A percentile compares a stretch with the other conserved stretches of the same genome.
Evolutionary conservation across 2,888 invertebrate genomes (phyloP).

Genomic region (Teleiodes luculella): DNA sequence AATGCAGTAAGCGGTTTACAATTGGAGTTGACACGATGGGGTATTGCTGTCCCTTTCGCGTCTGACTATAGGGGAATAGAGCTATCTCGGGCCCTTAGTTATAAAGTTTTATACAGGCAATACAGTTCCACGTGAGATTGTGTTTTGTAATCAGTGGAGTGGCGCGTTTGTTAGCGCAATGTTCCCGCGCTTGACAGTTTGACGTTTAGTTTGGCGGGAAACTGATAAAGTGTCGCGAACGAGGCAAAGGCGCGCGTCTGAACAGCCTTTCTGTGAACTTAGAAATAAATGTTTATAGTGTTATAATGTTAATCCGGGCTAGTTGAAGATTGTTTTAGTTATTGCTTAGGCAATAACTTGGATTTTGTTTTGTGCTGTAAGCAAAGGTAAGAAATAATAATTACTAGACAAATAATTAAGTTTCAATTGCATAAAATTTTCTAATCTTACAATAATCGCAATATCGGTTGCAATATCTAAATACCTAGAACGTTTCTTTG

Average conservation of each 20-base stretch:
- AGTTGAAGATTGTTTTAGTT: conserved; percentile 68
- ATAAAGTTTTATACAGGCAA: conserved; percentile 58
- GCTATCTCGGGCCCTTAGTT: conserved; percentile 65
- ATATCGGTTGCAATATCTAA: no score
- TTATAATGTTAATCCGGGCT: conserved; percentile 45
- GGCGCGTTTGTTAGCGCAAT: conserved; percentile 69
- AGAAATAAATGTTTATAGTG: conserved; percentile 45
- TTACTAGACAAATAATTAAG: no score
- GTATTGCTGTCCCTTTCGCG: conserved; percentile 52
- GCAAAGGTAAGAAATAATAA: conserved; percentile 51
- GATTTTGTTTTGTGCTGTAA: conserved; percentile 54
- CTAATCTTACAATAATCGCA: no score
- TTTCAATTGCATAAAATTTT: no score
- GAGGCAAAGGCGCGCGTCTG: conserved; percentile 33
- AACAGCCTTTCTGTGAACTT: conserved; percentile 49
- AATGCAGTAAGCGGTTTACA: conserved; percentile 72
- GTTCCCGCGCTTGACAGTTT: conserved; percentile 70
- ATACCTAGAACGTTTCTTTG: no score
- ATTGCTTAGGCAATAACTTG: conserved; percentile 72
- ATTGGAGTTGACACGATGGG: conserved; percentile 60
- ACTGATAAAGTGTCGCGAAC: conserved; percentile 38
- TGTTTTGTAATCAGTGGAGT: conserved; percentile 77
- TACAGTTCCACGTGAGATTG: conserved; percentile 73
- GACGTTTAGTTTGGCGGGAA: conserved; percentile 76
- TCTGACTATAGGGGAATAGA: conserved; percentile 42